Conservation (phyloP, 2,888 invertebrate genomes). For the Drosophila kanekoi region DNA sequence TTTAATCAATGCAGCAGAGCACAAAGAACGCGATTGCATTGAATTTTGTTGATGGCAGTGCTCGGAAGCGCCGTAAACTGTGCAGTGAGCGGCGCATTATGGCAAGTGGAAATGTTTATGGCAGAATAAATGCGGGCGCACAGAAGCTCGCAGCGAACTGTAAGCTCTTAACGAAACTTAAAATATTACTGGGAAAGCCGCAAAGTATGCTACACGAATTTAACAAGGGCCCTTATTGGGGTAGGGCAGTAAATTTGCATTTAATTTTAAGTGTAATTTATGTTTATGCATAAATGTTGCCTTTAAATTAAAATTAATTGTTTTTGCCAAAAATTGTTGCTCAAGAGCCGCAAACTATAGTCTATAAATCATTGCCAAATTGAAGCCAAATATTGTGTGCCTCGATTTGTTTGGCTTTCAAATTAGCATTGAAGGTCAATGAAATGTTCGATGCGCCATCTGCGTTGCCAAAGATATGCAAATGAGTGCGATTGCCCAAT, state of each 20-base stretch:
- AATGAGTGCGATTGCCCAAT: slow-evolving; percentile 43
- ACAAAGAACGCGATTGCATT: slow-evolving; percentile 4
- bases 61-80: slow-evolving; percentile 18
- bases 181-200: slow-evolving; percentile 5
- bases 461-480: slow-evolving; percentile 61
- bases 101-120: slow-evolving; percentile 23
- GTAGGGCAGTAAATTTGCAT: slow-evolving; percentile 13
- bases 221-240: slow-evolving; percentile 13
- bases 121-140: not conserved
- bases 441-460: slow-evolving; percentile 56
- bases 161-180: slow-evolving; percentile 13
- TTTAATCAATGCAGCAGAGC: slow-evolving; percentile 5
- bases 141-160: slow-evolving; percentile 20
- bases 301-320: slow-evolving; percentile 15
- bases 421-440: slow-evolving; percentile 74
- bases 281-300: slow-evolving; percentile 30
- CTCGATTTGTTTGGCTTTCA: slow-evolving; percentile 50
- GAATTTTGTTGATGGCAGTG: not conserved
- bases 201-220: slow-evolving; percentile 26
- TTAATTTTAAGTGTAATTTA: slow-evolving; percentile 28
- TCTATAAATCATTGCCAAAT: slow-evolving; percentile 26
- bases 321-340: not conserved
- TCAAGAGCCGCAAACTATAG: not conserved
- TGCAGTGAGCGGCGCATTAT: slow-evolving; percentile 17
- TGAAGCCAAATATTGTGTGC: slow-evolving; percentile 12